Evolutionary conservation across 2,113 vertebrate genomes (phyloP), one percentile per base, ranked within the genome.

Genomic region (Callospermophilus lateralis): DNA sequence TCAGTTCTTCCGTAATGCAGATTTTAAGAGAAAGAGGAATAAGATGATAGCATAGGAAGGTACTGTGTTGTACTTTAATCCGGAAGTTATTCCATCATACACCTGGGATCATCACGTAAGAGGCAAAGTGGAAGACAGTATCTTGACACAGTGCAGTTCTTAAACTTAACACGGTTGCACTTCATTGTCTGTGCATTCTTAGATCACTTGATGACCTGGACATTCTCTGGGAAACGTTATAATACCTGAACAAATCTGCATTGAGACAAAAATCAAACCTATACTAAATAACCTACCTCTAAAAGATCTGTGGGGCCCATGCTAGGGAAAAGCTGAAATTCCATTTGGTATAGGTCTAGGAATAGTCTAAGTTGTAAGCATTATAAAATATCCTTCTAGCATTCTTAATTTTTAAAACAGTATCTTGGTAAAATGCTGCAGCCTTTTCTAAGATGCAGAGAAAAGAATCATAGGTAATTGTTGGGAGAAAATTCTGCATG

Each of bases 11-110:
- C 8, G 5, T 63, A 17, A 73, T 16, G 28, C 0, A 45, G 9
- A 51, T 83, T 68, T 37, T 28, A 70, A 76, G 73, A 37, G 39
- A 42, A 85, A 55, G 12, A 28, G 4, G 6, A 45, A 55, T 9
- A 39, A 55, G 6, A 90, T n/a, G 12, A 22, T 16, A 42, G 0
- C 4, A 13, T 8, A 30, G 0, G 1, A 24, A 63, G 3, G 17
- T 15, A 20, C 53, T 9, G 15, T 17, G 6, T 26, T 55, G n/a
- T n/a, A 28, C 53, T 4, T 78, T 24, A 45, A 79, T 67, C 68
- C 67, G 10, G 39, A 68, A 16, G 3, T 12, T 67, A 6, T 4
- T 58, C 7, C 55, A 58, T 58, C 55, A 58, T 58, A 0, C 12
- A 15, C 26, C 48, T 32, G 10, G 28, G 4, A 58, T 45, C 22